Conservation (phyloP, 2,797 vertebrate genomes). For the Gymnothorax javanicus region DNA sequence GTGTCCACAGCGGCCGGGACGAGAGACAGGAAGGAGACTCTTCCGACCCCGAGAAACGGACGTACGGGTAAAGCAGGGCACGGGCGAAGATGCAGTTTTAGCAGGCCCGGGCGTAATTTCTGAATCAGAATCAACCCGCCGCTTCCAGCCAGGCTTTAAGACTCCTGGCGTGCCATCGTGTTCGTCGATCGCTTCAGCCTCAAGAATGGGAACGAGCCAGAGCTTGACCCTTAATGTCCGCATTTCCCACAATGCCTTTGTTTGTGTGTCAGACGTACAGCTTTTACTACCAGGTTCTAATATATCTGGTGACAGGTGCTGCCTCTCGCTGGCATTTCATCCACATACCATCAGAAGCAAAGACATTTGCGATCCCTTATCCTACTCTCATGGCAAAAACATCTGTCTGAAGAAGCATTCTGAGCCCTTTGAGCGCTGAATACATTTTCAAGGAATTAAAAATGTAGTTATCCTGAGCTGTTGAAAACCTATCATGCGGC, state of each 20-base stretch:
- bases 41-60: too few species aligned
- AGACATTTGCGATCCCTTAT: neutral
- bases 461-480: too few species aligned
- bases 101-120: too few species aligned
- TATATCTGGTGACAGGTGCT: constrained; percentile 21
- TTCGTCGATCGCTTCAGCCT: neutral
- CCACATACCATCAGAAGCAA: neutral
- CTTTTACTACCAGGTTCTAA: neutral
- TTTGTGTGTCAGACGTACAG: neutral
- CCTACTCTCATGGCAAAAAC: neutral
- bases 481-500: too few species aligned
- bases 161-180: neutral
- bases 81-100: too few species aligned
- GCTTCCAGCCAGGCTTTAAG: neutral
- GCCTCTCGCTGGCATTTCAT: constrained; percentile 10
- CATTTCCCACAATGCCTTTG: neutral
- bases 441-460: too few species aligned
- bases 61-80: too few species aligned
- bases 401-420: too few species aligned
- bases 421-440: too few species aligned
- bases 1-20: neutral
- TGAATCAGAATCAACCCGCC: too few species aligned
- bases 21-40: too few species aligned
- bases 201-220: neutral
- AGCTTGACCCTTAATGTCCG: neutral